These are phyloP conservation scores for Aethes cnicana DNA, from an alignment of 2,888 invertebrate genomes.

Conservation along the genomic window DNA sequence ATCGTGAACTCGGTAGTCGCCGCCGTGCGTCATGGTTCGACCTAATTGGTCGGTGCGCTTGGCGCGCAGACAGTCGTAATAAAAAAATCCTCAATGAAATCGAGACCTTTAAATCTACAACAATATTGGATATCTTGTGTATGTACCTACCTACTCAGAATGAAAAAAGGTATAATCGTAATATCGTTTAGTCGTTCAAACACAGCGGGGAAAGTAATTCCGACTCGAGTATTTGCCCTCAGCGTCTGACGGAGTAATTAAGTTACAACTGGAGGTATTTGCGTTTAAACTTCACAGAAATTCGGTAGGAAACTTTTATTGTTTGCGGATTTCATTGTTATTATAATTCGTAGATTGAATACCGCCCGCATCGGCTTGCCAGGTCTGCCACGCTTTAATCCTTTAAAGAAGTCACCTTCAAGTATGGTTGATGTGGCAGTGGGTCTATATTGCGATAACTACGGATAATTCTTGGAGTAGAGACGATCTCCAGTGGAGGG, in stretches of 20 bases:
- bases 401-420: too few relatives aligned
- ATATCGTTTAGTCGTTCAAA: constrained; percentile 27
- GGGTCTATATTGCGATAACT: too few relatives aligned
- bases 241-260: constrained; percentile 17
- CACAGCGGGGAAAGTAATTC: constrained; percentile 20
- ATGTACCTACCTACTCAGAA: constrained; percentile 1
- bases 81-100: constrained; percentile 7
- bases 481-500: too few relatives aligned
- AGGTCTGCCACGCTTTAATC: neutral
- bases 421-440: too few relatives aligned
- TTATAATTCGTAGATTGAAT: constrained; percentile 18
- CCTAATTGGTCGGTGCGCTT: too few relatives aligned
- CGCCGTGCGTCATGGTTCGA: too few relatives aligned
- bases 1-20: too few relatives aligned
- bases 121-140: constrained; percentile 21
- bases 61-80: neutral
- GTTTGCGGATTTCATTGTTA: constrained; percentile 28
- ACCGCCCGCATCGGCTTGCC: neutral
- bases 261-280: constrained; percentile 24
- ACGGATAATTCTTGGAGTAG: too few relatives aligned
- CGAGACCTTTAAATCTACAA: neutral
- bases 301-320: constrained; percentile 19
- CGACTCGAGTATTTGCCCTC: constrained; percentile 13
- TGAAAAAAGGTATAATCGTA: constrained; percentile 22
- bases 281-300: constrained; percentile 22